Evolutionary conservation across 2,797 vertebrate species (phyloP), one percentile per base, ranked within the genome.

Genomic region (Psittacula derbiana): DNA sequence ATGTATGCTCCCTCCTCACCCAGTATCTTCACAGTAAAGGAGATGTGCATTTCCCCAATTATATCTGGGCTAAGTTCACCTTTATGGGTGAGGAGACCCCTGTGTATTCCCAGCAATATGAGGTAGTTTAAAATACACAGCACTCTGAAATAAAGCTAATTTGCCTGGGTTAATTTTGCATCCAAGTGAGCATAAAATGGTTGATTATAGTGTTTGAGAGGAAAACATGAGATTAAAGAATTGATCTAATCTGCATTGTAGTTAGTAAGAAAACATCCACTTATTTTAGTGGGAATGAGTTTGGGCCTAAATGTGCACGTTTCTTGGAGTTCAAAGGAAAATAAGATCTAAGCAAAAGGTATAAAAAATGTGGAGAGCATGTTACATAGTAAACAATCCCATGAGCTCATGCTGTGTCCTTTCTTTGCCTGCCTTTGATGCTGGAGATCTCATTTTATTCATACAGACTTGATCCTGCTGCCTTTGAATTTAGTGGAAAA

Each of bases 271-370:
- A 93, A 93, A 93, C 74, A 64, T 87, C 70, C n/a, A 76, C 38
- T 73, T 55, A 84, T 92, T 92, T 95, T 64, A 89, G 50, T 79
- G 50, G 40, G 64, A 90, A 84, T 4, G 31, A 16, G 7, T 49
- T 73, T 72, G 38, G 23, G 47, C 64, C 38, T 33, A 58, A 93
- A 49, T 1, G 19, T 66, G 24, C 33, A 36, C 1, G 0, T 73
- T 89, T 65, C 53, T 47, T 58, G 83, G 31, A 88, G 80, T 89
- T 95, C 90, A 95, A 95, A 95, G 44, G 43, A 87, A 94, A 95
- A 61, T 18, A 14, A 82, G 28, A 80, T 86, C 44, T 88, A 82
- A 90, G 83, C 25, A 90, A 88, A 86, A 96, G 55, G 18, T 90
- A 64, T 28, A 50, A 90, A 91, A 87, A 79, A 75, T 52, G 52